Percentiles rank a stretch among this genome's conserved stretches.
Conservation (phyloP, 2,888 invertebrate species). For the Deilephila porcellus region DNA sequence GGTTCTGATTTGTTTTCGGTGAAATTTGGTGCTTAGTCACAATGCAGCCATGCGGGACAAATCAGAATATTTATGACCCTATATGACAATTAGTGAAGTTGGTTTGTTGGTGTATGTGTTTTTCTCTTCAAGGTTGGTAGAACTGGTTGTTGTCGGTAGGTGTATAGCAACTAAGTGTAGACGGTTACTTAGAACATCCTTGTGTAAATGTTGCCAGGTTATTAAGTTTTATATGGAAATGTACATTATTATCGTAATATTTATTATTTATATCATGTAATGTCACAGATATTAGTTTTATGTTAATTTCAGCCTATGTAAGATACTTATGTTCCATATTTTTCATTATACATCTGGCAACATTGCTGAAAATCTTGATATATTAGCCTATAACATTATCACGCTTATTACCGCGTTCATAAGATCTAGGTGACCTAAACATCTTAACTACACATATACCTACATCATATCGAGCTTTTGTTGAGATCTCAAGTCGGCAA, state of each 20-base stretch:
- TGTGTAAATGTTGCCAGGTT: conserved; percentile 6
- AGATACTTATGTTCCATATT: not conserved
- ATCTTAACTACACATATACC: not conserved
- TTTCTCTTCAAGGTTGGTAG: conserved; percentile 1
- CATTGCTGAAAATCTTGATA: not conserved
- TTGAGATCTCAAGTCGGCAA: not conserved
- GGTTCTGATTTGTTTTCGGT: conserved; percentile 58
- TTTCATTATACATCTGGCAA: conserved; percentile 11
- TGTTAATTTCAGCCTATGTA: not conserved
- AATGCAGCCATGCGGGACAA: conserved; percentile 20
- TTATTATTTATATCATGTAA: not conserved
- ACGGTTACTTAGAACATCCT: not conserved
- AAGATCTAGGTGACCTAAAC: not conserved
- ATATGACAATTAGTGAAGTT: conserved; percentile 7
- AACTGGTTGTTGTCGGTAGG: not conserved
- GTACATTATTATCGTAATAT: not conserved
- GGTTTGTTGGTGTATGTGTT: not conserved
- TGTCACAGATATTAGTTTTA: not conserved
- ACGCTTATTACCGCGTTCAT: no score
- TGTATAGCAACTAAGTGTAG: not conserved
- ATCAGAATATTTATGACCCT: conserved; percentile 20
- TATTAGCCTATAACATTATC: no score
- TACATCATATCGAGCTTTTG: not conserved
- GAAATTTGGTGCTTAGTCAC: conserved; percentile 46
- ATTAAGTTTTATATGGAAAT: not conserved